Conservation (phyloP, 37 sponge, comb jelly and placozoan species). For the Haliclona indistincta region DNA sequence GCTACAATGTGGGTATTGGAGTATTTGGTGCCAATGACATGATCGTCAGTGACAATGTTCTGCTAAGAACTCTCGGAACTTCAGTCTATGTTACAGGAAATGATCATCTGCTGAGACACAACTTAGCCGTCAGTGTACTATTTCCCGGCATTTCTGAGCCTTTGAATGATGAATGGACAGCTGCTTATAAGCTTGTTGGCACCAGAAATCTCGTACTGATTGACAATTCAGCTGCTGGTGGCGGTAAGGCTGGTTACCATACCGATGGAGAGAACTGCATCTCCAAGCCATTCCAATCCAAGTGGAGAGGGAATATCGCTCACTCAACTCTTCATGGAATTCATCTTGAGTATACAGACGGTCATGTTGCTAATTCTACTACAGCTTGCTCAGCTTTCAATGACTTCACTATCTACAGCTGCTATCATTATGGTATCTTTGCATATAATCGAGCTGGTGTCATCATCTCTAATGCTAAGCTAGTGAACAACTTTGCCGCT, state of each 20-base stretch:
- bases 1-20: conserved; percentile 84
- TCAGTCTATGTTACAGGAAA: conserved; percentile 64
- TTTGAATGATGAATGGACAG: conserved; percentile 51
- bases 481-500: conserved; percentile 84
- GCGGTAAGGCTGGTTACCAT: conserved; percentile 74
- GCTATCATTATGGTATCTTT: conserved; percentile 84
- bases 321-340: conserved; percentile 83
- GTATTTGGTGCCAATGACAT: conserved; percentile 55
- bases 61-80: conserved; percentile 81
- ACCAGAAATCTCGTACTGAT: conserved; percentile 42
- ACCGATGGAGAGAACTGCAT: conserved; percentile 82
- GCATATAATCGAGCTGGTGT: conserved; percentile 61
- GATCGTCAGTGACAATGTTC: conserved; percentile 64
- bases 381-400: conserved; percentile 54
- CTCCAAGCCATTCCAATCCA: not conserved
- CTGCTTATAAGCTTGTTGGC: conserved; percentile 60
- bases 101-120: conserved; percentile 34
- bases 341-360: conserved; percentile 72
- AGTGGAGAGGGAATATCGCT: conserved; percentile 67
- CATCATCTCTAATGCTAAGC: conserved; percentile 23
- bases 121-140: conserved; percentile 61
- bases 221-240: conserved; percentile 77
- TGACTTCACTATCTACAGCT: conserved; percentile 62
- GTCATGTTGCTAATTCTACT: conserved; percentile 52
- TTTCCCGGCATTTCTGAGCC: conserved; percentile 70